phyloP scores from a whole-genome alignment of 1,140 invertebrate genomes.

The Drosophila oshimai region DNA sequence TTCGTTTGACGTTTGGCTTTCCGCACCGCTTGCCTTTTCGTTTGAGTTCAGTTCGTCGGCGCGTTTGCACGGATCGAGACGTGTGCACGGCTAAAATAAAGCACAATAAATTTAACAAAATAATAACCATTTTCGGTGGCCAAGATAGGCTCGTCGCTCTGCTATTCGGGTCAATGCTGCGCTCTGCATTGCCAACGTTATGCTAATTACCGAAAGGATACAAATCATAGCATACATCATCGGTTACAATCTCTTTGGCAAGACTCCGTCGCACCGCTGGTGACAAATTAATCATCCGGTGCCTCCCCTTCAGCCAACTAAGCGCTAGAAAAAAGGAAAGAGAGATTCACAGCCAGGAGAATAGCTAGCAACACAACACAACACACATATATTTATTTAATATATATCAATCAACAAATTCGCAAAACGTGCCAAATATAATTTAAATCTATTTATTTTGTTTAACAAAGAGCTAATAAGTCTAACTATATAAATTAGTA shows the following conservation, averaged over 20 bases:
- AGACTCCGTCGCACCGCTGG: constrained; percentile 57
- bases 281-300: constrained; percentile 22
- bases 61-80: constrained; percentile 32
- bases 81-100: constrained; percentile 10
- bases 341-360: constrained; percentile 18
- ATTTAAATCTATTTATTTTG: constrained; percentile 77
- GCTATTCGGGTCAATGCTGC: constrained; percentile 71
- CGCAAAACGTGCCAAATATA: constrained; percentile 76
- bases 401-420: constrained; percentile 59
- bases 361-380: neutral
- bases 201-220: constrained; percentile 82
- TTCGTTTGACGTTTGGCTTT: constrained; percentile 13
- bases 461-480: constrained; percentile 73
- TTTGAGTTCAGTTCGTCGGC: constrained; percentile 37
- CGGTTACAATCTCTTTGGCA: constrained; percentile 82
- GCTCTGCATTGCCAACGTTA: constrained; percentile 76
- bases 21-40: neutral
- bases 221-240: constrained; percentile 80
- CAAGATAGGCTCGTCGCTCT: constrained; percentile 68
- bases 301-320: neutral
- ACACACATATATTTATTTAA: constrained; percentile 64
- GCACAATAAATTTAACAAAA: neutral
- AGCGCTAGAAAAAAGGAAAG: constrained; percentile 31
- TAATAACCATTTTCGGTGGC: constrained; percentile 19
- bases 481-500: constrained; percentile 76